A percentile compares a stretch with the other conserved stretches of the same genome.
Evolutionary conservation across 2,888 invertebrate genomes (phyloP).

Genomic region (Acheta domesticus): DNA sequence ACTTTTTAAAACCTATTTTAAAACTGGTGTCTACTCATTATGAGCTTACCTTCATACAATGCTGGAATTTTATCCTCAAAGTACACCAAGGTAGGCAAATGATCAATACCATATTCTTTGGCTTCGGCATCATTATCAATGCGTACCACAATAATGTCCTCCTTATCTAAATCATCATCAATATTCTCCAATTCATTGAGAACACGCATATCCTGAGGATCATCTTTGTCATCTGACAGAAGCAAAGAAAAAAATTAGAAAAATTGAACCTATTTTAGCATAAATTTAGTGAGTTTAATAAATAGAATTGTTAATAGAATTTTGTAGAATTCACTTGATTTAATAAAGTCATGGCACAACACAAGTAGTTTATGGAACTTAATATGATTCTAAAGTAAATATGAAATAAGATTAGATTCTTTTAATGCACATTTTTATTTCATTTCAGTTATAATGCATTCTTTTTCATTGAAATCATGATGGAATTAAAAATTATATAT

Average conservation of each 20-base stretch:
- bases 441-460: too few relatives aligned
- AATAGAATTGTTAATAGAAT: too few relatives aligned
- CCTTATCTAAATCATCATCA: slow-evolving; percentile 84
- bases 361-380: too few relatives aligned
- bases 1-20: too few relatives aligned
- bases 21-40: too few relatives aligned
- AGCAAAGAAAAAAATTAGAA: slow-evolving; percentile 24
- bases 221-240: slow-evolving; percentile 78
- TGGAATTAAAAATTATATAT: too few relatives aligned
- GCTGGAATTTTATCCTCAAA: slow-evolving; percentile 90
- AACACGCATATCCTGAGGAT: slow-evolving; percentile 82
- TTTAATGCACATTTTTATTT: too few relatives aligned
- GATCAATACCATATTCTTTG: slow-evolving; percentile 85
- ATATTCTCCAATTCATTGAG: slow-evolving; percentile 88
- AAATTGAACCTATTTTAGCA: not conserved
- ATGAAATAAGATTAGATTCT: too few relatives aligned
- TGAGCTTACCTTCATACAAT: slow-evolving; percentile 66
- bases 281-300: not conserved
- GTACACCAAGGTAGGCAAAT: slow-evolving; percentile 79
- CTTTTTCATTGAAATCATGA: too few relatives aligned
- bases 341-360: too few relatives aligned
- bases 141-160: slow-evolving; percentile 85
- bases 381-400: too few relatives aligned
- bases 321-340: too few relatives aligned
- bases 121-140: slow-evolving; percentile 88